Base-by-base conservation (phyloP, 2,888 invertebrate species). In the Lypha dubia region DNA sequence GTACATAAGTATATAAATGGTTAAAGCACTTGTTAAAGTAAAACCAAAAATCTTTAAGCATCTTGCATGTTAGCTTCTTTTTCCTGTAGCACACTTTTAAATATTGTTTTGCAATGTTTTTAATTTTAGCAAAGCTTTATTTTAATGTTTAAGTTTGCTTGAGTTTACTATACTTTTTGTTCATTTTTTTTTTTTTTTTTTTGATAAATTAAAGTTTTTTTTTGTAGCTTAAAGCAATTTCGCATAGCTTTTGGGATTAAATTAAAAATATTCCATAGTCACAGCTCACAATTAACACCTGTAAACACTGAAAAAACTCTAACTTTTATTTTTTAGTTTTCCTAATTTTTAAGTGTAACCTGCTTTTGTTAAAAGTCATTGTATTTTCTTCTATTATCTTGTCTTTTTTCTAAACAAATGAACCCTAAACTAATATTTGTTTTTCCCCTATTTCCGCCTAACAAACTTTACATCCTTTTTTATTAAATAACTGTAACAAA, bases 361-460 rank as follows among this genome's bases (percentile, higher is more conserved):
- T 56, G 13, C 15, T 63, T 70, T 51, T 51, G 9, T 60, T 70
- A 24, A 51, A 62, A 51, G 35, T 5, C 49, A 28, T 32, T 2
- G 56, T 13, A 1, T 84, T 70, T 75, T 86, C 75, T 84, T 68
- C 73, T 85, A 63, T 83, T 86, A 65, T 86, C 76, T 85, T 85
- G 63, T 80, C 56, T 71, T 79, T 49, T 67, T 77, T 79, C 62
- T 65, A 41, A 68, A 79, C 8, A 70, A 9, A 22, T 83, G 60
- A 24, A 51, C 51, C 56, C 15, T 41, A 28, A 82, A 15, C 56
- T 15, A 63, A 32, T 15, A 77, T 22, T 44, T 74, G 41, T 49
- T 38, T 38, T 44, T 41, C 53, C 20, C 28, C 20, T 15, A 35
- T 38, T 79, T 65, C 79, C 63, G 56, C 1, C 20, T 20, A 44